These are phyloP conservation scores for Andrena hattorfiana DNA, from an alignment of 2,888 invertebrate species.

Conservation along the genomic window DNA sequence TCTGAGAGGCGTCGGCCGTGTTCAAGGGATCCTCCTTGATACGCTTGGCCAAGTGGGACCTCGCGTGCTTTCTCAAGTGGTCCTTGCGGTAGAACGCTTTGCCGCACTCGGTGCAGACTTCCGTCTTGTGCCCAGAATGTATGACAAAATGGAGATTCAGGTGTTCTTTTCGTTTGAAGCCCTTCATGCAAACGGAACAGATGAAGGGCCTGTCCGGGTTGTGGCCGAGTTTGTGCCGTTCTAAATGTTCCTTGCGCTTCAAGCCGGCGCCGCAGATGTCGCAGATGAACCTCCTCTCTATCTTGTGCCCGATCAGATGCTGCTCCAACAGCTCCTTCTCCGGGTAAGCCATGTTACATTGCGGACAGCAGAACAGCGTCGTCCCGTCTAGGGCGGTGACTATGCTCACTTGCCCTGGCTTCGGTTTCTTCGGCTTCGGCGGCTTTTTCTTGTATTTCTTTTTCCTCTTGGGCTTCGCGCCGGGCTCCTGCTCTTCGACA, in stretches of 20 bases:
- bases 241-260: slow-evolving; percentile 92
- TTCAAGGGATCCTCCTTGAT: slow-evolving; percentile 88
- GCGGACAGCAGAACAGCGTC: slow-evolving; percentile 91
- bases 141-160: slow-evolving; percentile 93
- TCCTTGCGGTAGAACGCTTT: slow-evolving; percentile 93
- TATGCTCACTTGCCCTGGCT: slow-evolving; percentile 92
- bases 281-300: slow-evolving; percentile 92
- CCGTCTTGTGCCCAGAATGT: slow-evolving; percentile 93
- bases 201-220: slow-evolving; percentile 93
- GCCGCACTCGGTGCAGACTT: slow-evolving; percentile 91
- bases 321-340: slow-evolving; percentile 92
- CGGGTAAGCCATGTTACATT: slow-evolving; percentile 93
- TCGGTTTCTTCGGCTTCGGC: slow-evolving; percentile 91
- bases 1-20: slow-evolving; percentile 81
- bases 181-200: slow-evolving; percentile 92
- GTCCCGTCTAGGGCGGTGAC: slow-evolving; percentile 91
- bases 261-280: slow-evolving; percentile 92
- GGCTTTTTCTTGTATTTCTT: slow-evolving; percentile 94
- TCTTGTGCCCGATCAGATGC: slow-evolving; percentile 92
- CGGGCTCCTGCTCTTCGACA: slow-evolving; percentile 80
- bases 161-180: slow-evolving; percentile 93
- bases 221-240: slow-evolving; percentile 92
- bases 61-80: slow-evolving; percentile 92
- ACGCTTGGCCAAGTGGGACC: slow-evolving; percentile 91
- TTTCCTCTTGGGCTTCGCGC: slow-evolving; percentile 88